Percentiles rank a stretch among this genome's conserved stretches.
Evolutionary conservation across 2,113 vertebrate species (phyloP).

Genomic region (Pachycephala philippinensis): DNA sequence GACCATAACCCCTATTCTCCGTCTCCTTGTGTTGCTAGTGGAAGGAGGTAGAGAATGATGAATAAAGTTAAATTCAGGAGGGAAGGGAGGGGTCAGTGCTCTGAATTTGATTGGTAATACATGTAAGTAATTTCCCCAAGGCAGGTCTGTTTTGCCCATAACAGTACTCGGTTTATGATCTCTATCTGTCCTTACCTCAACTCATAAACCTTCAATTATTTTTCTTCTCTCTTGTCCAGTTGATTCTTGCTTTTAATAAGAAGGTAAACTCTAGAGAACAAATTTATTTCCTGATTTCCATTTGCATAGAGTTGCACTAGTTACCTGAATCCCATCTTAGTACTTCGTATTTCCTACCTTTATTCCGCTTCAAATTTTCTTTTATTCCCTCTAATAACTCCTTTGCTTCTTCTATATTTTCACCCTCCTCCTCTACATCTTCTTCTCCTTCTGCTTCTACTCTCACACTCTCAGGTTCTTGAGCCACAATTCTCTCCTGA

Average conservation of each 20-base stretch:
- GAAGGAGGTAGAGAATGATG: not conserved
- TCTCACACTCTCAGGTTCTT: not conserved
- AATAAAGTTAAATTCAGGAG: not conserved
- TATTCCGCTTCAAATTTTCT: constrained; percentile 79
- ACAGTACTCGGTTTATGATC: not conserved
- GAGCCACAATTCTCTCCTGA: constrained; percentile 62
- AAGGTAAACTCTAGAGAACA: not conserved
- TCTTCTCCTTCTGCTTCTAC: constrained; percentile 11
- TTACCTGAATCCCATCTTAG: not conserved
- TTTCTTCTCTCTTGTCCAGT: not conserved
- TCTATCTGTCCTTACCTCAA: not conserved
- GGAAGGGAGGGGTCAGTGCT: not conserved
- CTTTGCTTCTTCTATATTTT: constrained; percentile 56
- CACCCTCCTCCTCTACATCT: constrained; percentile 47
- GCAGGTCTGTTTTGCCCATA: not conserved
- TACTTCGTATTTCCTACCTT: constrained; percentile 62
- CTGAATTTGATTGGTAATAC: not conserved
- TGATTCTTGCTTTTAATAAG: not conserved
- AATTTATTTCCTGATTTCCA: not conserved
- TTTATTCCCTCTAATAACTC: constrained; percentile 76
- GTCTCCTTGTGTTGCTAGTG: not conserved
- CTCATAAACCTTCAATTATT: not conserved
- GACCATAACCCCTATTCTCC: no score
- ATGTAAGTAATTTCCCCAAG: not conserved
- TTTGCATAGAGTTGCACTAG: not conserved